Evolutionary conservation across 2,113 vertebrate genomes (phyloP).

Genomic region (Bos javanicus): DNA sequence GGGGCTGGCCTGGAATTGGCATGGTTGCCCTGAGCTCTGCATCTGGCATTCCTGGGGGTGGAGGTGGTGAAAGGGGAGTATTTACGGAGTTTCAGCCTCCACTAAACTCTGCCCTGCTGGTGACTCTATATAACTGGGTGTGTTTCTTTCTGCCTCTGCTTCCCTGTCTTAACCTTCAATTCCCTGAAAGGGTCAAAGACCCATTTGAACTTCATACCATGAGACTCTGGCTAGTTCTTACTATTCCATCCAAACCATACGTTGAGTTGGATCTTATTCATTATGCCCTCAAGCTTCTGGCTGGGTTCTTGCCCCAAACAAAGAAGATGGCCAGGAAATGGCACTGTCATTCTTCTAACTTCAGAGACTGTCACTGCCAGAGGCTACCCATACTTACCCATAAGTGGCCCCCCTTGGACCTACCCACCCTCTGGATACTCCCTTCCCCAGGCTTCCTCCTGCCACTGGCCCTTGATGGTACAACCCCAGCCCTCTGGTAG

Average conservation of each 20-base stretch:
- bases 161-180: not conserved
- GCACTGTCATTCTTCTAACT: not conserved
- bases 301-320: not conserved
- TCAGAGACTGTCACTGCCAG: not conserved
- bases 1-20: not conserved
- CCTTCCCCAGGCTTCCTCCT: not conserved
- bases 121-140: not conserved
- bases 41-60: not conserved
- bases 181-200: not conserved
- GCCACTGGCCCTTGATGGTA: not conserved
- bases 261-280: not conserved
- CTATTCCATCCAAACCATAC: not conserved
- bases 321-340: not conserved
- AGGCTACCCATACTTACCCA: not conserved
- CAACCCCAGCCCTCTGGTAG: not conserved
- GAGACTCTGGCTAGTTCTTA: not conserved
- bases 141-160: not conserved
- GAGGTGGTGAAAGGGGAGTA: not conserved
- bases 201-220: not conserved
- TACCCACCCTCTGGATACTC: not conserved
- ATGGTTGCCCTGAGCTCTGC: not conserved
- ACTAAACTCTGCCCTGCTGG: not conserved
- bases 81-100: not conserved
- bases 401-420: not conserved
- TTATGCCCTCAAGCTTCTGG: not conserved